phyloP scores from a whole-genome alignment of 1,140 invertebrate genomes.

The Caenorhabditis inopinata region DNA sequence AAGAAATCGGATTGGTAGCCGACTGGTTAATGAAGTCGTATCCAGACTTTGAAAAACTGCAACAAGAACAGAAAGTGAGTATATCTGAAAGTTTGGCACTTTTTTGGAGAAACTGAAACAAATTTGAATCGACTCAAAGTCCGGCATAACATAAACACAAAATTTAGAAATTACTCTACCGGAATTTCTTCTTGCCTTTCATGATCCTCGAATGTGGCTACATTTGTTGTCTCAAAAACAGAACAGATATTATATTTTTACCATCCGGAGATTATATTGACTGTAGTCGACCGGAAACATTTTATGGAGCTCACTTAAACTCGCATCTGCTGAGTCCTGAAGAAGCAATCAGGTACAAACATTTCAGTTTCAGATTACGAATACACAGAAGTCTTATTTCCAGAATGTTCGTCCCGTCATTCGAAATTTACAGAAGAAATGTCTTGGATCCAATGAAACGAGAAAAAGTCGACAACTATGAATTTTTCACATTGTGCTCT shows the following conservation, averaged over 20 bases:
- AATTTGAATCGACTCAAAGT: too few species aligned
- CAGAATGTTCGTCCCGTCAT: conserved; percentile 35
- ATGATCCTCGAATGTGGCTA: conserved; percentile 38
- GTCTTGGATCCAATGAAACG: conserved; percentile 33
- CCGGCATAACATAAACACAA: too few species aligned
- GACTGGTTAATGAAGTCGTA: conserved; percentile 32
- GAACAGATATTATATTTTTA: conserved; percentile 39
- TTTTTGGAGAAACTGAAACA: too few species aligned
- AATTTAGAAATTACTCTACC: conserved; percentile 37
- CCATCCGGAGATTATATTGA: conserved; percentile 40
- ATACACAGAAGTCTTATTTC: too few species aligned
- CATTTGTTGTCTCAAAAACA: conserved; percentile 18
- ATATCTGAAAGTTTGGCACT: neutral
- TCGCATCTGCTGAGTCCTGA: conserved; percentile 27
- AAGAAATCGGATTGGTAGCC: conserved; percentile 34
- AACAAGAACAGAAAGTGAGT: conserved; percentile 30
- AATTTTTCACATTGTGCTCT: conserved; percentile 37
- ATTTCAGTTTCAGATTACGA: too few species aligned
- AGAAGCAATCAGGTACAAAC: conserved; percentile 34
- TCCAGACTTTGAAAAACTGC: conserved; percentile 28
- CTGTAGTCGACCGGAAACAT: conserved; percentile 36
- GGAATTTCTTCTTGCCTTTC: conserved; percentile 37
- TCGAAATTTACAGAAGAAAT: conserved; percentile 34
- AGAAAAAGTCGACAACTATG: conserved; percentile 28
- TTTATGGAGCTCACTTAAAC: conserved; percentile 1